These are phyloP conservation scores for Myotis brandtii DNA, from an alignment of 2,113 vertebrate species.

Conservation along the genomic window DNA sequence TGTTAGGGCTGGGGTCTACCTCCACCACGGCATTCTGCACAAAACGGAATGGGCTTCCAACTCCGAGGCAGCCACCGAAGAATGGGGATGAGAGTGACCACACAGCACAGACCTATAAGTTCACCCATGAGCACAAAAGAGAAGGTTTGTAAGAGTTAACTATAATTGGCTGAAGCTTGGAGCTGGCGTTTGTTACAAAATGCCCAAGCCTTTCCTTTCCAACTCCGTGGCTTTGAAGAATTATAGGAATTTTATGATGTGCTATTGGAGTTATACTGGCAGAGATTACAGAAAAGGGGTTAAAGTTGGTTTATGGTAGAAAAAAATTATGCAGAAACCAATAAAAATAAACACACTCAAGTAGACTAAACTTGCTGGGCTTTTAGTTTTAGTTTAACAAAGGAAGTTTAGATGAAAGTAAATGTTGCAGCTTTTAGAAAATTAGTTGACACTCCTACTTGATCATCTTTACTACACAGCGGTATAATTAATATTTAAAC, in stretches of 20 bases:
- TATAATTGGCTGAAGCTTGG: slow-evolving; percentile 81
- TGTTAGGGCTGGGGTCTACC: slow-evolving; percentile 77
- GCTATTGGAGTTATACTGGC: slow-evolving; percentile 87
- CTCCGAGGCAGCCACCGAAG: slow-evolving; percentile 31
- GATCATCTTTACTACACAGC: slow-evolving; percentile 99
- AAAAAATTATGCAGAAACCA: slow-evolving; percentile 91
- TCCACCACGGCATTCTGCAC: slow-evolving; percentile 80
- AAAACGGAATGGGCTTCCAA: slow-evolving; percentile 62
- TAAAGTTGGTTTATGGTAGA: slow-evolving; percentile 89
- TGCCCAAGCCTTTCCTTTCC: slow-evolving; percentile 83
- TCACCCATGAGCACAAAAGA: background rate
- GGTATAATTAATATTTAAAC: slow-evolving; percentile 99
- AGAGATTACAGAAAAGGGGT: slow-evolving; percentile 89
- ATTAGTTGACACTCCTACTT: slow-evolving; percentile 95
- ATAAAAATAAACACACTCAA: slow-evolving; percentile 91
- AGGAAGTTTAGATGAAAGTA: slow-evolving; percentile 88
- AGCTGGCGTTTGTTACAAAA: slow-evolving; percentile 85
- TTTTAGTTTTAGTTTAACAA: slow-evolving; percentile 89
- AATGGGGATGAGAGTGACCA: slow-evolving; percentile 58
- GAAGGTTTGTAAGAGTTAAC: slow-evolving; percentile 85
- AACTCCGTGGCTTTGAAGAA: slow-evolving; percentile 88
- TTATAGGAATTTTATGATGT: slow-evolving; percentile 90
- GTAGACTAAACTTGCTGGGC: slow-evolving; percentile 90
- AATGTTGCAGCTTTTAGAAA: slow-evolving; percentile 91
- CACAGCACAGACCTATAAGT: slow-evolving; percentile 21